Conservation (phyloP, 2,888 invertebrate genomes). For the Hirtodrosophila trivittata region DNA sequence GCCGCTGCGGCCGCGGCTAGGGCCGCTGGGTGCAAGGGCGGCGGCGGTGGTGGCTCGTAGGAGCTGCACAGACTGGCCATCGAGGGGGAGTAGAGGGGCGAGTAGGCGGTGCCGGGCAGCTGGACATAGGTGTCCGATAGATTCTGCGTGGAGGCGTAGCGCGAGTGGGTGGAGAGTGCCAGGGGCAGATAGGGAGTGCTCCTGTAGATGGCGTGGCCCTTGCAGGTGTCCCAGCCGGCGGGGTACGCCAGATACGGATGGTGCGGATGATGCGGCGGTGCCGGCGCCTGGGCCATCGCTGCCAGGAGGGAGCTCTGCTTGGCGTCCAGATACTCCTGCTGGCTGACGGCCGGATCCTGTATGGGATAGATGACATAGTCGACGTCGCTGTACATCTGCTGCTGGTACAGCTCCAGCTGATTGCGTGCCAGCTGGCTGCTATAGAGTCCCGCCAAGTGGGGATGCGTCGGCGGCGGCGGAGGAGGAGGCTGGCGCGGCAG, state of each 20-base stretch:
- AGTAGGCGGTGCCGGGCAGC: slow-evolving; percentile 85
- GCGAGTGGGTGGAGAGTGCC: slow-evolving; percentile 87
- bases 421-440: slow-evolving; percentile 88
- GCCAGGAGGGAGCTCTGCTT: slow-evolving; percentile 89
- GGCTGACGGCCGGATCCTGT: slow-evolving; percentile 94
- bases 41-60: slow-evolving; percentile 88
- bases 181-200: slow-evolving; percentile 92
- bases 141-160: slow-evolving; percentile 92
- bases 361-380: slow-evolving; percentile 96
- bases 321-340: slow-evolving; percentile 95
- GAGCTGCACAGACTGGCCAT: slow-evolving; percentile 87
- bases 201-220: slow-evolving; percentile 90
- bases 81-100: slow-evolving; percentile 87
- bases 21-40: slow-evolving; percentile 86
- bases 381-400: slow-evolving; percentile 94
- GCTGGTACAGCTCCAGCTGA: slow-evolving; percentile 94
- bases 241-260: slow-evolving; percentile 85
- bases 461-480: slow-evolving; percentile 87
- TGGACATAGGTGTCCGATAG: slow-evolving; percentile 90
- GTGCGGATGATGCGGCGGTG: slow-evolving; percentile 77
- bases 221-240: slow-evolving; percentile 85
- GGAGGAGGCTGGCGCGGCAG: slow-evolving; percentile 86
- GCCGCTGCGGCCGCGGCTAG: slow-evolving; percentile 65
- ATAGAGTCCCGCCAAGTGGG: slow-evolving; percentile 88
- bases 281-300: slow-evolving; percentile 87